Percentiles rank a stretch among this genome's conserved stretches.
Evolutionary conservation across 2,888 invertebrate genomes (phyloP).

Genomic region (Bombylius major): DNA sequence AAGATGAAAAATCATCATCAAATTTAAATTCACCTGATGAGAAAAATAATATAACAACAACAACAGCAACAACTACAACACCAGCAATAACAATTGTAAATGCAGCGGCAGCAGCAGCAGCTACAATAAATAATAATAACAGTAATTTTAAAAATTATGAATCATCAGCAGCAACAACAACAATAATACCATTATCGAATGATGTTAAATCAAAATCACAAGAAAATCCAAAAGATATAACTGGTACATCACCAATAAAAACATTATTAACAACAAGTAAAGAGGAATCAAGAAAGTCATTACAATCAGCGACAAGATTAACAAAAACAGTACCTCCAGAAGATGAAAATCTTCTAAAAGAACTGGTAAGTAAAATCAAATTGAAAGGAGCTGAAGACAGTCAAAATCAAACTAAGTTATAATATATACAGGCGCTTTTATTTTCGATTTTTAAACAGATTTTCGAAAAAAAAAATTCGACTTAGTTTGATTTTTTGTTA

Average conservation of each 20-base stretch:
- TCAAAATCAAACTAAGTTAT: too few relatives aligned
- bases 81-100: slow-evolving; percentile 11
- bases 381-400: too few relatives aligned
- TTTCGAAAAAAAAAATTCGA: too few relatives aligned
- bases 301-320: slow-evolving; percentile 11
- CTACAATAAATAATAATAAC: neutral
- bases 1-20: slow-evolving; percentile 9
- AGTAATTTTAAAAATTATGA: slow-evolving; percentile 3
- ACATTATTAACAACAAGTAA: slow-evolving; percentile 18
- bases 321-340: slow-evolving; percentile 21
- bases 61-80: neutral
- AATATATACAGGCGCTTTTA: too few relatives aligned
- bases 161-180: slow-evolving; percentile 1
- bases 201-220: slow-evolving; percentile 10
- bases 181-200: neutral
- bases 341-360: slow-evolving; percentile 35
- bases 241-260: slow-evolving; percentile 26
- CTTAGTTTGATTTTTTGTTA: too few relatives aligned
- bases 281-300: slow-evolving; percentile 11
- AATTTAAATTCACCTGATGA: slow-evolving; percentile 3
- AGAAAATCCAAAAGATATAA: slow-evolving; percentile 12
- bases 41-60: neutral
- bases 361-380: slow-evolving; percentile 20
- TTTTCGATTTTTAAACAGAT: too few relatives aligned
- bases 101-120: slow-evolving; percentile 8